phyloP scores from a whole-genome alignment of 2,888 invertebrate species.

The Eupithecia subumbrata region DNA sequence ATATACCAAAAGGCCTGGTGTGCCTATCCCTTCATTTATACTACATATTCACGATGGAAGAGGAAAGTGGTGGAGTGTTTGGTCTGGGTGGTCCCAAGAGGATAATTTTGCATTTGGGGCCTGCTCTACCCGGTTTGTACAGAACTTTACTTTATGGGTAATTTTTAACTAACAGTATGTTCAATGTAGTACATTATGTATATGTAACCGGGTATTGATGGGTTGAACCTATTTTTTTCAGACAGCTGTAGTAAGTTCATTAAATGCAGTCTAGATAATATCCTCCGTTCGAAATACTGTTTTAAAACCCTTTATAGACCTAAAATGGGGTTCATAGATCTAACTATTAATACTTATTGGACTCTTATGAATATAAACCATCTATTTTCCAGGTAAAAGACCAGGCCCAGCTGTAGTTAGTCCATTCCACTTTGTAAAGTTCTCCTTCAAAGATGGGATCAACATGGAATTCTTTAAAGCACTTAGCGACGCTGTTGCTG shows the following conservation, averaged over 20 bases:
- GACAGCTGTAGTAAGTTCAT: no score
- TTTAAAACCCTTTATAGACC: no score
- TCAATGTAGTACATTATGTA: not conserved
- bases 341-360: no score
- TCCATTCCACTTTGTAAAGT: slow-evolving; percentile 89
- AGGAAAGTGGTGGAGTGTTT: slow-evolving; percentile 91
- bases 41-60: slow-evolving; percentile 90
- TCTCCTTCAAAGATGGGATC: slow-evolving; percentile 94
- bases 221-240: no score
- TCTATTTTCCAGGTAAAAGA: slow-evolving; percentile 79
- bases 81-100: slow-evolving; percentile 92
- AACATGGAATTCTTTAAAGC: slow-evolving; percentile 85
- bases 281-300: no score
- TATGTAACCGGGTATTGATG: no score
- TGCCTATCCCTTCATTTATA: slow-evolving; percentile 88
- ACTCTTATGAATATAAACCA: not conserved
- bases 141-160: slow-evolving; percentile 11
- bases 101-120: slow-evolving; percentile 89
- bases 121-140: slow-evolving; percentile 82
- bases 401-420: slow-evolving; percentile 91
- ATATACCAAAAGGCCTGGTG: slow-evolving; percentile 87
- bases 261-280: no score
- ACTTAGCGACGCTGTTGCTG: slow-evolving; percentile 85
- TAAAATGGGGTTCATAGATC: no score
- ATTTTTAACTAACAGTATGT: not conserved